These are phyloP conservation scores for Acomys russatus DNA, from an alignment of 2,797 vertebrate genomes.

Conservation along the genomic window DNA sequence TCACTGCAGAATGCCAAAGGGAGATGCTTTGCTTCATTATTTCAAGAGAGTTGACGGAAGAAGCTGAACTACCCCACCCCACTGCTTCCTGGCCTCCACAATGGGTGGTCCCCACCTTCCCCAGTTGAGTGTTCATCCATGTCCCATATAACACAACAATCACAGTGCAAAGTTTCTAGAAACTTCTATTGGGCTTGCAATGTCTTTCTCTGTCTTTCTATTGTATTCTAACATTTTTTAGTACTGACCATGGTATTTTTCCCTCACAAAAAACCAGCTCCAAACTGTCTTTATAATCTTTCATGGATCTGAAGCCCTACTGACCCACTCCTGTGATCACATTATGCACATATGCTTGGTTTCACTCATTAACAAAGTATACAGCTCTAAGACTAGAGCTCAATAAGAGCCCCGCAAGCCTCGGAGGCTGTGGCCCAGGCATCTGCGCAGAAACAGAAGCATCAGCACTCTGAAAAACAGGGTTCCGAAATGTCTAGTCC, in stretches of 20 bases:
- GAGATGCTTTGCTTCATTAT: background rate
- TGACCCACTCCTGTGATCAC: background rate
- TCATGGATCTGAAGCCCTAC: background rate
- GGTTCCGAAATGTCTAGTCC: slow-evolving; percentile 40
- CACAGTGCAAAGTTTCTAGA: slow-evolving; percentile 41
- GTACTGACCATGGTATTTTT: background rate
- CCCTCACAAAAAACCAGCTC: slow-evolving; percentile 2
- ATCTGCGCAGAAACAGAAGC: background rate
- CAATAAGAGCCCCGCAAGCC: background rate
- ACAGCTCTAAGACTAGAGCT: slow-evolving; percentile 12
- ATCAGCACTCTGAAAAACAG: background rate
- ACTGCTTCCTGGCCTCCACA: background rate
- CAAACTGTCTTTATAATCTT: slow-evolving; percentile 15
- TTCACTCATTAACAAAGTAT: background rate
- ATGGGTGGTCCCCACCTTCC: background rate
- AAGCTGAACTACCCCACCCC: background rate
- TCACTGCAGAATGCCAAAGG: background rate
- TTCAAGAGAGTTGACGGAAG: background rate
- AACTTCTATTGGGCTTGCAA: background rate
- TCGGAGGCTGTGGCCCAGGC: background rate
- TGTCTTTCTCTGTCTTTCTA: slow-evolving; percentile 9
- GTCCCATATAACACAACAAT: background rate
- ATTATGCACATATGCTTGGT: background rate
- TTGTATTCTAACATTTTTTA: slow-evolving; percentile 26
- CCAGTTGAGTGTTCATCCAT: background rate